Percentiles rank a stretch among this genome's conserved stretches.
phyloP scores from a whole-genome alignment of 2,113 vertebrate genomes.

The Psettodes erumei region DNA sequence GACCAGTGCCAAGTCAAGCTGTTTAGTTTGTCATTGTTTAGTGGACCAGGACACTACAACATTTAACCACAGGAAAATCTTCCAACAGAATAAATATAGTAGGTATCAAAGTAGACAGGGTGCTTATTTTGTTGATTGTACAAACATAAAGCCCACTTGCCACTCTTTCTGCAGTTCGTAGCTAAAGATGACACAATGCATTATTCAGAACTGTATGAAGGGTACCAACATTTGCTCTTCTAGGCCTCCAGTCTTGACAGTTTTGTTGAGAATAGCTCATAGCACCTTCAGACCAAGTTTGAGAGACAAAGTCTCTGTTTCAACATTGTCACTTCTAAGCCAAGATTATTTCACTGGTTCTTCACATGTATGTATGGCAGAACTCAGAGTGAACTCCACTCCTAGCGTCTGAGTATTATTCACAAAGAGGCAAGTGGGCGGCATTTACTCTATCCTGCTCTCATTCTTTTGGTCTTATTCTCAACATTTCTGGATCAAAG shows the following conservation, averaged over 20 bases:
- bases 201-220: slow-evolving; percentile 53
- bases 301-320: slow-evolving; percentile 44
- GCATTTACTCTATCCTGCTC: slow-evolving; percentile 69
- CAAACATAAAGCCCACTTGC: slow-evolving; percentile 40
- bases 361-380: slow-evolving; percentile 55
- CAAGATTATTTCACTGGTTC: slow-evolving; percentile 54
- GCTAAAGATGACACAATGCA: slow-evolving; percentile 20
- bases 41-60: slow-evolving; percentile 9
- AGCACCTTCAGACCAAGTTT: slow-evolving; percentile 52
- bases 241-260: slow-evolving; percentile 44
- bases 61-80: slow-evolving; percentile 13
- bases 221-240: slow-evolving; percentile 34
- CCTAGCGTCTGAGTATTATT: slow-evolving; percentile 58
- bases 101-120: slow-evolving; percentile 45
- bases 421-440: slow-evolving; percentile 70
- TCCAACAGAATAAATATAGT: slow-evolving; percentile 29
- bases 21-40: slow-evolving; percentile 8
- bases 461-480: slow-evolving; percentile 69
- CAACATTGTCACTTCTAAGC: slow-evolving; percentile 68
- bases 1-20: slow-evolving; percentile 28
- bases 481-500: slow-evolving; percentile 78
- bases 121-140: slow-evolving; percentile 69
- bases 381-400: slow-evolving; percentile 63
- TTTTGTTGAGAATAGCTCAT: slow-evolving; percentile 53
- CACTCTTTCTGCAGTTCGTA: slow-evolving; percentile 40